Base-by-base conservation (phyloP, 2,113 vertebrate species). In the Ceyx melanurus region DNA sequence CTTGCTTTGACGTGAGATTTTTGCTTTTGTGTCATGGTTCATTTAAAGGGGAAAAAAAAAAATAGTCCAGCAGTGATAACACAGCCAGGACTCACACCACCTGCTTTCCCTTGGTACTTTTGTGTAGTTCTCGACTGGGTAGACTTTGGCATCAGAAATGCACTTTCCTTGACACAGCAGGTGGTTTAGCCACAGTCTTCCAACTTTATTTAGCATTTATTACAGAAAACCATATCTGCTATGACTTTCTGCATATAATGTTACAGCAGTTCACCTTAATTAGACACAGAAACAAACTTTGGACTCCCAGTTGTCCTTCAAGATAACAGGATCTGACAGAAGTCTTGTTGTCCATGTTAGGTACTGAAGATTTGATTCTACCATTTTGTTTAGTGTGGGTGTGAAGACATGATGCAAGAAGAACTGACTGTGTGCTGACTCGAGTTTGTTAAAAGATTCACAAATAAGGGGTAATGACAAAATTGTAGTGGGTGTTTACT, bases 141-240 rank as follows among this genome's bases (percentile, higher is more conserved):
- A 91, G 74, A 50, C 62, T 94, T 85, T 89, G 89, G 87, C 87
- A 96, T 31, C 71, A 76, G 46, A 82, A 91, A 73, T 65, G 66
- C 51, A 76, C 33, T 33, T 89, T 89, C 71, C 54, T 76, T 85
- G 71, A 70, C 71, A 79, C 9, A 73, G 74, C 66, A 94, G 87
- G 78, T 95, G 89, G 37, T 72, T 89, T 72, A 91, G 45, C 50
- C 50, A 46, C 54, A 73, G 71, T 25, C 42, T 95, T 93, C 92
- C 93, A 92, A 79, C 33, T 61, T 42, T 35, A 3, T 84, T 95
- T 70, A 85, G 42, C 58, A 82, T 45, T 70, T 89, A 86, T 60
- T 70, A 61, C 4, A 79, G 65, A 86, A 90, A 94, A 91, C 93
- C 62, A 85, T 18, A 73, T 93, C 61, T 22, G 3, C n/a, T 89